These are phyloP conservation scores for Lagenorhynchus albirostris DNA, from an alignment of 2,113 vertebrate genomes.

Conservation along the genomic window DNA sequence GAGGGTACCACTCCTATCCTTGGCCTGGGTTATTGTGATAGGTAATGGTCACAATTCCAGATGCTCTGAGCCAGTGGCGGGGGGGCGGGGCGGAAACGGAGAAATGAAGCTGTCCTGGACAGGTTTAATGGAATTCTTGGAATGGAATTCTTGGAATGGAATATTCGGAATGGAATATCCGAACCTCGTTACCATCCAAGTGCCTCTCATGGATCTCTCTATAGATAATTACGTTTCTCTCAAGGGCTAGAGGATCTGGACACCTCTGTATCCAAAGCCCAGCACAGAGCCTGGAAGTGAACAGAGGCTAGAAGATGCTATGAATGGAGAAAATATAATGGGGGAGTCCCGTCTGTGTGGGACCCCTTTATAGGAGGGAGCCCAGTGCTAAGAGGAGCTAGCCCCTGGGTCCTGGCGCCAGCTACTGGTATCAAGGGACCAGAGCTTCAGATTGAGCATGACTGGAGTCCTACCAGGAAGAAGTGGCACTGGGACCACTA, in stretches of 20 bases:
- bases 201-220: neutral
- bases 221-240: neutral
- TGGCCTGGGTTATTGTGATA: neutral
- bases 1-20: neutral
- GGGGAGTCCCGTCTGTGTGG: neutral
- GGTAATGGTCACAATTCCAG: neutral
- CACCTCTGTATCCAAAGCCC: neutral
- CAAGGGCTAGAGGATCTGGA: neutral
- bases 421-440: neutral
- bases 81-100: neutral
- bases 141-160: too few relatives aligned
- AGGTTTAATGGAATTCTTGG: neutral
- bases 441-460: neutral
- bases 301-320: neutral
- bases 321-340: neutral
- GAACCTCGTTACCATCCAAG: neutral
- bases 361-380: neutral
- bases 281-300: neutral
- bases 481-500: neutral
- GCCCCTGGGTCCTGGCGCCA: neutral
- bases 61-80: neutral
- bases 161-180: too few relatives aligned
- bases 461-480: neutral
- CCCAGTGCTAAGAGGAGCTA: neutral
- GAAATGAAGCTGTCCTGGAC: neutral